Conservation (phyloP, 2,888 invertebrate genomes). For the Anthophora plumipes region DNA sequence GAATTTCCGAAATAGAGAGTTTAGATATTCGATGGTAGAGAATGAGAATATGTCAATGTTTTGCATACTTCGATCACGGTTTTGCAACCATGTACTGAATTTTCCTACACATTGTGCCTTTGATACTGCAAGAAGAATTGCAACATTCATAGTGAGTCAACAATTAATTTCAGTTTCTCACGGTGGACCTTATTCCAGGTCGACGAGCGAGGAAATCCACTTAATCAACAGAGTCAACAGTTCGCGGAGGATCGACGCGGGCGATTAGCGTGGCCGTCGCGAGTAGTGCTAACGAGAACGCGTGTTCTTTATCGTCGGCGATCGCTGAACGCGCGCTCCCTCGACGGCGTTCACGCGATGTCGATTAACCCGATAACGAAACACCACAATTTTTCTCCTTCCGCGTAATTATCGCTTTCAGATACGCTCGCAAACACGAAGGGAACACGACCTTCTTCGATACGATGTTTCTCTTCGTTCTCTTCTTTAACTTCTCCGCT, state of each 20-base stretch:
- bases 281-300: slow-evolving; percentile 28
- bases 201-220: slow-evolving; percentile 10
- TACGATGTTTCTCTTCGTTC: background rate
- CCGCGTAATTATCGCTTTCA: background rate
- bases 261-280: slow-evolving; percentile 29
- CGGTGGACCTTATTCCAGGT: background rate
- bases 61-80: too few species aligned
- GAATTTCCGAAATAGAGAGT: too few species aligned
- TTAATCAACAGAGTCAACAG: slow-evolving; percentile 43
- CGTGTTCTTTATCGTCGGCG: slow-evolving; percentile 31
- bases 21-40: too few species aligned
- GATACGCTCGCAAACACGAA: background rate
- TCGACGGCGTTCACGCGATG: slow-evolving; percentile 24
- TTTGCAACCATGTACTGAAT: too few species aligned
- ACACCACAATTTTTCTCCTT: background rate
- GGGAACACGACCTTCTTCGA: background rate
- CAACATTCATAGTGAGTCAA: background rate
- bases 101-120: too few species aligned
- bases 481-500: background rate
- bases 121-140: background rate
- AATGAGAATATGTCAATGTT: too few species aligned
- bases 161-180: slow-evolving; percentile 25
- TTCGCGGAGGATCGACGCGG: slow-evolving; percentile 2
- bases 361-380: slow-evolving; percentile 24
- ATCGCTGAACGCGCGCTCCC: background rate